Conservation (phyloP, 2,113 vertebrate species). For the Lates calcarifer region DNA sequence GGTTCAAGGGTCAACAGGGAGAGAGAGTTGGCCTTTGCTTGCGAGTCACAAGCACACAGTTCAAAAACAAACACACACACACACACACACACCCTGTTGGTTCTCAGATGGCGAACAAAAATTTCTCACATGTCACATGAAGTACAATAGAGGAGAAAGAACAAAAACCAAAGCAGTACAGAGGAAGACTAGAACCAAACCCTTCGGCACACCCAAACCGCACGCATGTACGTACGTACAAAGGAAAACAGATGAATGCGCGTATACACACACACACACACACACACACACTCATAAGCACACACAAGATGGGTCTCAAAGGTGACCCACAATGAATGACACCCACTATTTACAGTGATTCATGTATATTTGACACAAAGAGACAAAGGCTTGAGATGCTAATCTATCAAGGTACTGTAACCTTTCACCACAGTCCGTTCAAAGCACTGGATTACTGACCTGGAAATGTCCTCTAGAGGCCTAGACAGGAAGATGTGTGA, state of each 20-base stretch:
- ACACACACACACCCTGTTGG: slow-evolving; percentile 14
- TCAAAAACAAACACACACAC: slow-evolving; percentile 1
- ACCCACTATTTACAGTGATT: slow-evolving; percentile 22
- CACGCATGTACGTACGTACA: background rate
- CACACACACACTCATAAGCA: background rate
- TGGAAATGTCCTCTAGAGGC: slow-evolving; percentile 39
- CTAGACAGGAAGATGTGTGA: slow-evolving; percentile 15
- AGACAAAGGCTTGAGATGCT: slow-evolving; percentile 46
- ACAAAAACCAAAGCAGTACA: slow-evolving; percentile 35
- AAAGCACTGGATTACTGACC: slow-evolving; percentile 34
- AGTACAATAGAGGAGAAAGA: slow-evolving; percentile 43
- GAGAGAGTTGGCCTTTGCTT: background rate
- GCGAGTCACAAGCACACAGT: background rate
- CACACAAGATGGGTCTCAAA: slow-evolving; percentile 9
- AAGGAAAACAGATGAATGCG: slow-evolving; percentile 11
- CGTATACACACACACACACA: background rate
- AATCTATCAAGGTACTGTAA: slow-evolving; percentile 54
- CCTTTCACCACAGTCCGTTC: slow-evolving; percentile 27
- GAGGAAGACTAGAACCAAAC: slow-evolving; percentile 56
- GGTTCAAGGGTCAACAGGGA: slow-evolving; percentile 37
- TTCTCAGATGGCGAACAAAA: background rate
- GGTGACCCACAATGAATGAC: slow-evolving; percentile 2
- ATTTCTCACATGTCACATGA: slow-evolving; percentile 32
- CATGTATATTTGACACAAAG: slow-evolving; percentile 34
- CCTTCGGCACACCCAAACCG: slow-evolving; percentile 63